Evolutionary conservation across 1,140 invertebrate species (phyloP), one percentile per base, ranked within the genome.

Genomic region (Eufriesea mexicana): DNA sequence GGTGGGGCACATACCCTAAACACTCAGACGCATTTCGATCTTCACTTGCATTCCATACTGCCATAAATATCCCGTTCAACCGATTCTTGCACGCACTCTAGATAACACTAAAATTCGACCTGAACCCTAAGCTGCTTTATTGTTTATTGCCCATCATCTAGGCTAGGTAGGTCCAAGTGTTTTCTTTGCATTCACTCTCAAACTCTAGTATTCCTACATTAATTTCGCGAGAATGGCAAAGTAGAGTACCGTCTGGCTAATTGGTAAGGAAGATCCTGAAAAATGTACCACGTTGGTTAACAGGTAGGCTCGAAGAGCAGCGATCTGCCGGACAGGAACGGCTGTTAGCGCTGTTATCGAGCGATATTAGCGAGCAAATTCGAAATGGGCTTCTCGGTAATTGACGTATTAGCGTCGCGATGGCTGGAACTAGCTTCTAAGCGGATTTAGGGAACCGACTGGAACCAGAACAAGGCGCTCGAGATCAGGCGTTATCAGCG

Each of bases 381-480:
- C 78, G 78, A 79, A 79, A 62, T 10, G 59, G 68, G 47, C 45
- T 61, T 71, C 47, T 23, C 25, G 23, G 57, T 79, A 79, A 79
- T 79, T 73, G 78, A 79, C 47, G 68, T 72, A 79, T 79, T 79
- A 73, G 47, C 68, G 54, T 73, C 68, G 23, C 55, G 45, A 61
- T 70, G 54, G 28, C 1, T 54, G 57, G 14, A 62, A 23, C 47
- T 54, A 23, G 25, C 45, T 62, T 72, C 68, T 79, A 79, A 79
- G 78, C 68, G 55, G 78, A 79, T 79, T 79, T 79, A 61, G 67
- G 68, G 47, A 79, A 54, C 78, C 68, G 68, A 62, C 78, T 25
- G 57, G 71, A 79, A 79, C 68, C 68, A 73, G 78, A 72, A 62
- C 68, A 73, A 73, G 54, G 47, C 23, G 68, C 35, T 42, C 61